A percentile compares a stretch with the other conserved stretches of the same genome.
Conservation (phyloP, 1,140 invertebrate species). For the Eueides isabella region DNA sequence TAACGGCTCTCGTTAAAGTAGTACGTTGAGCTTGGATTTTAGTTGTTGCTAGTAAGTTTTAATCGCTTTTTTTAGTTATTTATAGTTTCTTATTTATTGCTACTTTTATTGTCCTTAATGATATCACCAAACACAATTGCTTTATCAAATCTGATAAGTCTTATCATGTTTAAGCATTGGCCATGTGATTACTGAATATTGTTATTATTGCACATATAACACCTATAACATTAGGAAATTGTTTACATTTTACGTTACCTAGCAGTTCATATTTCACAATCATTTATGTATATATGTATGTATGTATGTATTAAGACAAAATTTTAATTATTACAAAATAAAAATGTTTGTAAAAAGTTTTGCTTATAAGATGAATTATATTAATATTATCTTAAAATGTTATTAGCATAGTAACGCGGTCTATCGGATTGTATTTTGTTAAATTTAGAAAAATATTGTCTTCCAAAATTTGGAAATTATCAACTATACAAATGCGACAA, state of each 20-base stretch:
- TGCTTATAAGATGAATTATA: too few relatives aligned
- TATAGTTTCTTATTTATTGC: slow-evolving; percentile 22
- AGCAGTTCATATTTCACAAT: slow-evolving; percentile 5
- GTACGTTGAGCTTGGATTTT: slow-evolving; percentile 59
- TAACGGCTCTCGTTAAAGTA: slow-evolving; percentile 59
- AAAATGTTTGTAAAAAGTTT: too few relatives aligned
- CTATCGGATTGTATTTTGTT: not conserved
- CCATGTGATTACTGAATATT: slow-evolving; percentile 49
- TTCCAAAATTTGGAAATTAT: not conserved
- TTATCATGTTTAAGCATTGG: slow-evolving; percentile 63
- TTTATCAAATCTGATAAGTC: slow-evolving; percentile 73
- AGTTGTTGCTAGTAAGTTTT: slow-evolving; percentile 44
- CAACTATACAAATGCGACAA: slow-evolving; percentile 24
- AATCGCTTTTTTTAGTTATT: slow-evolving; percentile 43
- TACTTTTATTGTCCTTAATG: slow-evolving; percentile 50
- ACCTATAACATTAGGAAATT: slow-evolving; percentile 31
- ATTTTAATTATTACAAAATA: too few relatives aligned
- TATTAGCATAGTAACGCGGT: too few relatives aligned
- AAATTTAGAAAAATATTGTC: not conserved
- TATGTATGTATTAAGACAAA: too few relatives aligned
- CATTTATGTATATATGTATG: not conserved
- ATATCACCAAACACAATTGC: slow-evolving; percentile 75
- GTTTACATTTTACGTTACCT: slow-evolving; percentile 13
- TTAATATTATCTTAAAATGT: too few relatives aligned
- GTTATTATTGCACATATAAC: slow-evolving; percentile 44